Percentiles rank a stretch among this genome's conserved stretches.
These are phyloP conservation scores for Crotalus adamanteus DNA, from an alignment of 2,797 vertebrate genomes.

Conservation along the genomic window DNA sequence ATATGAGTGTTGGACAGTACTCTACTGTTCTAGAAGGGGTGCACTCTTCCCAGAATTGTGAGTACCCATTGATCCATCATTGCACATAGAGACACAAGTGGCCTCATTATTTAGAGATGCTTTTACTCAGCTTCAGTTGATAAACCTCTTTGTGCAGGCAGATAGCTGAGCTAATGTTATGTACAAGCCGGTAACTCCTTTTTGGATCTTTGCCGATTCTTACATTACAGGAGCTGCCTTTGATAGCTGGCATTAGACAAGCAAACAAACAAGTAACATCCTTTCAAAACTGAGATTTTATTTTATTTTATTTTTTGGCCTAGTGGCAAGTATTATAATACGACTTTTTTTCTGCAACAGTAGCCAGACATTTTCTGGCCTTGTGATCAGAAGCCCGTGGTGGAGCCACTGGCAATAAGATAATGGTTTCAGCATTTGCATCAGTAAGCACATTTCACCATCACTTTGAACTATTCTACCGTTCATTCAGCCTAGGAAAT, in stretches of 20 bases:
- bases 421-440: conserved; percentile 64
- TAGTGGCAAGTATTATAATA: conserved; percentile 41
- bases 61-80: neutral
- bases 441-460: conserved; percentile 64
- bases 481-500: conserved; percentile 48
- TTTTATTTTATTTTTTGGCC: conserved; percentile 27
- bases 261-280: conserved; percentile 4
- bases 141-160: neutral
- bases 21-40: neutral
- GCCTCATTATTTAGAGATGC: neutral
- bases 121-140: neutral
- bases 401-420: conserved; percentile 60
- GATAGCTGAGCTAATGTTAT: neutral
- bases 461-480: conserved; percentile 55
- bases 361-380: conserved; percentile 57
- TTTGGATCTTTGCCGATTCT: neutral
- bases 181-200: neutral
- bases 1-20: neutral
- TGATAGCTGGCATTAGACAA: neutral
- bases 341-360: conserved; percentile 65
- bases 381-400: conserved; percentile 59
- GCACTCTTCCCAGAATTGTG: neutral
- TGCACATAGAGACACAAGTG: neutral
- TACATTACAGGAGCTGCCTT: neutral
- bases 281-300: conserved; percentile 29